Conservation (phyloP, 2,797 vertebrate species). For the Ptychobarbus kaznakovi region DNA sequence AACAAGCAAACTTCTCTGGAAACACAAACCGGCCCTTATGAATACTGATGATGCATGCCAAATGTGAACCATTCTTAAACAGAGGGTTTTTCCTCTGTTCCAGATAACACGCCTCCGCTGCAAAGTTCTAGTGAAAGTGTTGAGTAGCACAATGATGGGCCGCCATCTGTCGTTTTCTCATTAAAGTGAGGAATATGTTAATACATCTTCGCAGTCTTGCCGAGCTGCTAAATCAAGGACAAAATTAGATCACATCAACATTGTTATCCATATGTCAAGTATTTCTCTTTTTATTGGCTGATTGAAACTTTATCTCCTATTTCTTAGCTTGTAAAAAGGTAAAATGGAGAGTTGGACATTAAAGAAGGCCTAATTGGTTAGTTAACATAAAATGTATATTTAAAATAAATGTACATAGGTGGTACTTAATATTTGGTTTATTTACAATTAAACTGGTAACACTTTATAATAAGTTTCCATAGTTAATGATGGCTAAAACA, state of each 20-base stretch:
- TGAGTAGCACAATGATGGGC: conserved; percentile 63
- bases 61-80: conserved; percentile 29
- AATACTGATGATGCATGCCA: conserved; percentile 36
- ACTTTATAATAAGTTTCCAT: not conserved
- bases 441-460: not conserved
- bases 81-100: conserved; percentile 37
- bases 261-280: conserved; percentile 68
- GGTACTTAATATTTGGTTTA: not conserved
- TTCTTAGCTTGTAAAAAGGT: not conserved
- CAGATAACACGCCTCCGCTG: conserved; percentile 21
- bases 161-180: conserved; percentile 76
- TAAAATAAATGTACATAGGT: no score
- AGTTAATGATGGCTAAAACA: not conserved
- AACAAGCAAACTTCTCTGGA: conserved; percentile 8
- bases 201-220: conserved; percentile 68
- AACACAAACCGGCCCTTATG: conserved; percentile 2
- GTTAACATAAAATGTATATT: not conserved
- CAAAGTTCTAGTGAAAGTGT: conserved; percentile 49
- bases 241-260: conserved; percentile 73
- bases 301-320: conserved; percentile 23
- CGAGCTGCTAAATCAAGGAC: conserved; percentile 77
- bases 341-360: not conserved
- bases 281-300: conserved; percentile 57
- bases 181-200: conserved; percentile 77
- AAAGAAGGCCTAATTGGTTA: conserved; percentile 4